Conservation (phyloP, 2,888 invertebrate genomes). For the Protodeltote pygarga region DNA sequence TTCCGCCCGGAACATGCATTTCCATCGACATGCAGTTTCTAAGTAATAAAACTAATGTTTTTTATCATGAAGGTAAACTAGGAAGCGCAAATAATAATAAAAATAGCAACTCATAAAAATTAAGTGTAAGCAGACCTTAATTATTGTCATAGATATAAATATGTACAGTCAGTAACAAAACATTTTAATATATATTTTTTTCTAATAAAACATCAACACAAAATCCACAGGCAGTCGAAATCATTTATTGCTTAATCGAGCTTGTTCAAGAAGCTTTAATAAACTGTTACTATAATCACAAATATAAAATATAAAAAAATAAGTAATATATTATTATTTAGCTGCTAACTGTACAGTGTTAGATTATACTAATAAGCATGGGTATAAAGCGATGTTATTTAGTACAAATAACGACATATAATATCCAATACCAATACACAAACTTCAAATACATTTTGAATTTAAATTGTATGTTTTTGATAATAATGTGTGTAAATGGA, state of each 20-base stretch:
- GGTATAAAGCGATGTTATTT: constrained; percentile 54
- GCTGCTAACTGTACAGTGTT: constrained; percentile 30
- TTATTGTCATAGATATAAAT: constrained; percentile 12
- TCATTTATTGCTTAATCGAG: no score
- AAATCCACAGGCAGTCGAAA: no score
- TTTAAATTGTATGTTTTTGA: no score
- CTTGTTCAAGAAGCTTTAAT: no score
- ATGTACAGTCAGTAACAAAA: constrained; percentile 27
- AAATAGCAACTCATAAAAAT: constrained; percentile 24
- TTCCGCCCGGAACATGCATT: constrained; percentile 29
- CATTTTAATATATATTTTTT: background rate
- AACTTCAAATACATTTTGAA: no score
- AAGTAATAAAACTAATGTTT: constrained; percentile 42
- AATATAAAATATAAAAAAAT: no score
- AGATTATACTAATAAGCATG: constrained; percentile 37
- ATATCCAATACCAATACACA: constrained; percentile 1
- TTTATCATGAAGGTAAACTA: constrained; percentile 19
- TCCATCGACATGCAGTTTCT: constrained; percentile 39
- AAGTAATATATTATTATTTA: no score
- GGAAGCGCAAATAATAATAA: constrained; percentile 46
- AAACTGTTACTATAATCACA: no score
- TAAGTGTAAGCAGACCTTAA: constrained; percentile 15
- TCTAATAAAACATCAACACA: background rate
- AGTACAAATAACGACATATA: constrained; percentile 21
- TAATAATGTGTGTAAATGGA: no score